A percentile compares a stretch with the other conserved stretches of the same genome.
These are phyloP conservation scores for Scleropages formosus DNA, from an alignment of 2,797 vertebrate species.

Conservation along the genomic window DNA sequence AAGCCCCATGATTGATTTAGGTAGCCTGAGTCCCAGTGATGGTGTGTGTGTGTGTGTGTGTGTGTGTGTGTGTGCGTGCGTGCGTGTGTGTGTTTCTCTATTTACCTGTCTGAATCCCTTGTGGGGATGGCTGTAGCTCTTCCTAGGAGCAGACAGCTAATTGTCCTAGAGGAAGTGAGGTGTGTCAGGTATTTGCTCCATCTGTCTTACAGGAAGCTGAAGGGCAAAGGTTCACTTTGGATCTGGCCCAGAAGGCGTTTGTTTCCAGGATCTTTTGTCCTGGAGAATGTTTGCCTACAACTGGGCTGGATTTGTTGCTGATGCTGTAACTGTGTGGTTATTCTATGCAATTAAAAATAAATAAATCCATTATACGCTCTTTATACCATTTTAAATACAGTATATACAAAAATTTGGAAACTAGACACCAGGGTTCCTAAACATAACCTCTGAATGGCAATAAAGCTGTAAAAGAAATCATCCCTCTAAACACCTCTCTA, in stretches of 20 bases:
- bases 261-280: constrained; percentile 1
- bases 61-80: not conserved
- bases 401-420: too few species aligned
- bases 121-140: not conserved
- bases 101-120: constrained; percentile 9
- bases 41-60: not conserved
- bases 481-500: too few species aligned
- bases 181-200: constrained; percentile 27
- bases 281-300: not conserved
- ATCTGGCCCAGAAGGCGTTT: not conserved
- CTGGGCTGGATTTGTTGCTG: not conserved
- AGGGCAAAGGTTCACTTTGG: not conserved
- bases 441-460: too few species aligned
- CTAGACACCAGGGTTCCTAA: too few species aligned
- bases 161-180: constrained; percentile 12
- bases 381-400: too few species aligned
- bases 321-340: not conserved
- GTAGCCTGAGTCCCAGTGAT: not conserved
- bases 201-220: constrained; percentile 13
- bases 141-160: constrained; percentile 14
- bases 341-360: not conserved
- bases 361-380: too few species aligned
- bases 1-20: too few species aligned
- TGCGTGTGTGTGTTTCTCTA: not conserved
- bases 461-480: too few species aligned